Conservation (phyloP, 2,888 invertebrate genomes). For the Heteropelma amictum region DNA sequence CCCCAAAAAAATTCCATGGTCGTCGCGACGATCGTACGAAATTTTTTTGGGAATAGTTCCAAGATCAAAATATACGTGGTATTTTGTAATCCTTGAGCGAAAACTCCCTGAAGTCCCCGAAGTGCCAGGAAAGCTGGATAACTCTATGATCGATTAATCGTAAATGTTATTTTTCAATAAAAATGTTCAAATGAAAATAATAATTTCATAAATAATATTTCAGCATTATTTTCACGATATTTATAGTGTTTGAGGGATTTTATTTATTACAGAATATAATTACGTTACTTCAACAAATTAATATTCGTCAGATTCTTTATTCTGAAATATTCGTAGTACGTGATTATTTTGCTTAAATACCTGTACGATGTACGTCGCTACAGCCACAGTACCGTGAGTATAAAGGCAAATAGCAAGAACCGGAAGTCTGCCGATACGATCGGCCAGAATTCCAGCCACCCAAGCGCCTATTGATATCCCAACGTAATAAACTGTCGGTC, state of each 20-base stretch:
- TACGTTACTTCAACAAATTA: too few species aligned
- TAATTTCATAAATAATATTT: too few species aligned
- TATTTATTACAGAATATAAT: too few species aligned
- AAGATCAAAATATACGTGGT: slow-evolving; percentile 79
- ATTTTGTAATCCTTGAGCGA: slow-evolving; percentile 79
- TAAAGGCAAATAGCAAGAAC: slow-evolving; percentile 77
- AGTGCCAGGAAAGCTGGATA: slow-evolving; percentile 74
- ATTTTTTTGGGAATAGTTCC: slow-evolving; percentile 78
- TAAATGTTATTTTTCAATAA: background rate
- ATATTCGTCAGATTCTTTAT: background rate
- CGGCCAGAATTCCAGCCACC: slow-evolving; percentile 75
- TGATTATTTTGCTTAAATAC: slow-evolving; percentile 51
- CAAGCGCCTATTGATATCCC: slow-evolving; percentile 77
- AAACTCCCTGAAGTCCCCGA: slow-evolving; percentile 77
- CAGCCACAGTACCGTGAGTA: slow-evolving; percentile 74
- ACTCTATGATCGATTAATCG: slow-evolving; percentile 58
- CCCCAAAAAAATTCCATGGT: slow-evolving; percentile 79
- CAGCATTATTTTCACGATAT: too few species aligned
- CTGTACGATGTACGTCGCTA: slow-evolving; percentile 71
- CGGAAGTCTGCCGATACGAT: slow-evolving; percentile 77
- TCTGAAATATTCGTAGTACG: background rate
- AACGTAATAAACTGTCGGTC: slow-evolving; percentile 74
- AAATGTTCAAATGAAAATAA: too few species aligned
- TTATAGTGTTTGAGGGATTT: too few species aligned
- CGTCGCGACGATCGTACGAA: slow-evolving; percentile 78